Conservation (phyloP, 2,888 invertebrate species). For the Drosophila barbarae region DNA sequence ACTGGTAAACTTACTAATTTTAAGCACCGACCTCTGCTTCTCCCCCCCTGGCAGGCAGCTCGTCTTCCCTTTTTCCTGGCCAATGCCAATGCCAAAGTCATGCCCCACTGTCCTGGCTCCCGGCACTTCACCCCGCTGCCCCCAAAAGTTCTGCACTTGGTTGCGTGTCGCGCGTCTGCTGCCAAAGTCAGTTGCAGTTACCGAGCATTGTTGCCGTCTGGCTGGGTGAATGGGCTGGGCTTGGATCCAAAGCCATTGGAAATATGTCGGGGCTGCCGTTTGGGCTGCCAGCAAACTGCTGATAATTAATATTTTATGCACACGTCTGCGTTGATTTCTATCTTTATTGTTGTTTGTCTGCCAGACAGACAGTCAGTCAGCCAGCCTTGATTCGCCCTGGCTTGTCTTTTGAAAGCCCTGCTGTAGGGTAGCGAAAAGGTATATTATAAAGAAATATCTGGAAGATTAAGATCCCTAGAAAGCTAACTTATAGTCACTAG, state of each 20-base stretch:
- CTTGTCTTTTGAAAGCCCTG: slow-evolving; percentile 6
- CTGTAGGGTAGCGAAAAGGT: slow-evolving; percentile 8
- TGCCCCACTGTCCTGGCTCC: slow-evolving; percentile 24
- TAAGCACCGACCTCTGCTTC: slow-evolving; percentile 29
- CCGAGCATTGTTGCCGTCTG: slow-evolving; percentile 36
- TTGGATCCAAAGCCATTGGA: slow-evolving; percentile 63
- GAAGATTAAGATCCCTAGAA: neutral
- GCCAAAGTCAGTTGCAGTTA: slow-evolving; percentile 52
- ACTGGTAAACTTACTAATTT: slow-evolving; percentile 61
- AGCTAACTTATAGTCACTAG: neutral
- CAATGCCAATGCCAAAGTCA: slow-evolving; percentile 57
- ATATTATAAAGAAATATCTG: neutral
- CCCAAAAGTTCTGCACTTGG: slow-evolving; percentile 34
- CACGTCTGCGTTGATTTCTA: slow-evolving; percentile 74
- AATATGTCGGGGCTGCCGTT: slow-evolving; percentile 53
- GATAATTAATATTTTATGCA: slow-evolving; percentile 73
- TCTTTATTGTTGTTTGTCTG: slow-evolving; percentile 73
- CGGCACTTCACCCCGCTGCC: slow-evolving; percentile 13
- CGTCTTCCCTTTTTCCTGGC: slow-evolving; percentile 9
- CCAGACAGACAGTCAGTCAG: slow-evolving; percentile 34
- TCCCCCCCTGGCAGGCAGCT: neutral
- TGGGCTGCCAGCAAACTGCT: slow-evolving; percentile 62
- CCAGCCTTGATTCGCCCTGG: slow-evolving; percentile 24
- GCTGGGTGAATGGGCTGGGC: slow-evolving; percentile 18
- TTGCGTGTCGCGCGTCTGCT: slow-evolving; percentile 58